Base-by-base conservation (phyloP, 2,113 vertebrate species). In the Hypomesus transpacificus region DNA sequence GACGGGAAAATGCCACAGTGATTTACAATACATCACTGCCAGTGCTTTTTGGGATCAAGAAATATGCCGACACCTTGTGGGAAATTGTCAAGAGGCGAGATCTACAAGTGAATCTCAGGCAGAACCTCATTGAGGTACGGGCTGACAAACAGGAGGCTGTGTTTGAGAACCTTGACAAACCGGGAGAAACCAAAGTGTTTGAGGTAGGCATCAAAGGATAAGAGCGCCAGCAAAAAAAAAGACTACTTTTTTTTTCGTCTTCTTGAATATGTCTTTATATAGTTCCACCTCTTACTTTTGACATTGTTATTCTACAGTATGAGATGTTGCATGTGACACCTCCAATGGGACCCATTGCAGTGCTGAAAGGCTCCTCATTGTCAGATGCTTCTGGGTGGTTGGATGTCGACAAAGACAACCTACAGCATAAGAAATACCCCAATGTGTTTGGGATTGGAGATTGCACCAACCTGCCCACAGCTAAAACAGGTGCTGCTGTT, bases 271-370 rank as follows among this genome's bases (percentile, higher is more conserved):
- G n/a, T 26, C 26, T 28, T 24, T 1, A 18, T 20, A 20, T 31
- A 66, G n/a, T 53, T 57, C 31, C 21, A 34, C 20, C 39, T 60
- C 3, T 34, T 11, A 20, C 24, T 57, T 50, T 66, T 70, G 17
- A 78, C 70, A 77, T 4, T 82, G 21, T 54, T 65, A 50, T 74
- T 76, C 2, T 9, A 14, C 54, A 99, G 97, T 99, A 98, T 78
- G 97, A 94, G 86, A 97, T 99, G 96, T 95, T 99, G 70, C 97
- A 99, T 4, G 95, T 99, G 28, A 97, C 97, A 0, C 97, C 97
- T 1, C 97, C 97, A 0, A 99, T 99, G 97, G 95, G 96, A 58
- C 89, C 96, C 9, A 94, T 84, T 21, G 84, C 88, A 0, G 95
- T 94, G 3, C 77, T 99, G 14, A 88, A 95, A 86, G 89, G 71